phyloP scores from a whole-genome alignment of 92 coral and sea anemone species.

The Scolanthus callimorphus region DNA sequence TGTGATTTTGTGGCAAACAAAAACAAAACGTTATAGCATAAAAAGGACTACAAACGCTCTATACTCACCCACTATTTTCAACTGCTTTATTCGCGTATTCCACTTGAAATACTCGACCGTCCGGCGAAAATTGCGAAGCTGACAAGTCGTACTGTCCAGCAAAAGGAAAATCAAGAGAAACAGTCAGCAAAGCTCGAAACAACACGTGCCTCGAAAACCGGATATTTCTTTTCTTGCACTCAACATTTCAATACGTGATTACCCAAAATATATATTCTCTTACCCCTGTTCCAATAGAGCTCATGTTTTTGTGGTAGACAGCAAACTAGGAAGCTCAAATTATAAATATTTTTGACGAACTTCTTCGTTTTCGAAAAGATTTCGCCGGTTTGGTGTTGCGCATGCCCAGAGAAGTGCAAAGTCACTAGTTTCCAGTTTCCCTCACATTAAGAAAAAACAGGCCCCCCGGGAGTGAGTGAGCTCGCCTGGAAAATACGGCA shows the following conservation, averaged over 20 bases:
- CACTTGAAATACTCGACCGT: constrained; percentile 97
- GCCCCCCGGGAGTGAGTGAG: too few relatives aligned
- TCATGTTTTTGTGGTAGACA: constrained; percentile 37
- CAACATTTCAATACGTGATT: neutral
- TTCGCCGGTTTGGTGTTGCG: neutral
- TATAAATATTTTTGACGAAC: too few relatives aligned
- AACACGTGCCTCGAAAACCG: constrained; percentile 14
- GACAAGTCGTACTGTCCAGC: constrained; percentile 96
- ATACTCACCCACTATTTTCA: constrained; percentile 92
- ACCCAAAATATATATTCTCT: constrained; percentile 13
- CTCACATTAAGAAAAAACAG: too few relatives aligned
- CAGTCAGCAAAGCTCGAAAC: too few relatives aligned
- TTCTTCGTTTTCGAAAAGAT: too few relatives aligned
- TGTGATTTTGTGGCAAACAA: too few relatives aligned
- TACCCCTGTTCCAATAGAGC: constrained; percentile 99
- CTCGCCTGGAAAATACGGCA: too few relatives aligned
- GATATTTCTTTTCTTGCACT: neutral
- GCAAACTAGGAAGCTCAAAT: neutral
- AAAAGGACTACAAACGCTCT: too few relatives aligned
- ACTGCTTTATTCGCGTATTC: constrained; percentile 98
- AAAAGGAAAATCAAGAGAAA: too few relatives aligned
- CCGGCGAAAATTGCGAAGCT: constrained; percentile 99
- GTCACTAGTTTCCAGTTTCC: neutral
- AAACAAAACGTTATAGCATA: too few relatives aligned
- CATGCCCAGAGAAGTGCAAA: neutral